Base-by-base conservation (phyloP, 2,888 invertebrate species). In the Limnephilus lunatus region DNA sequence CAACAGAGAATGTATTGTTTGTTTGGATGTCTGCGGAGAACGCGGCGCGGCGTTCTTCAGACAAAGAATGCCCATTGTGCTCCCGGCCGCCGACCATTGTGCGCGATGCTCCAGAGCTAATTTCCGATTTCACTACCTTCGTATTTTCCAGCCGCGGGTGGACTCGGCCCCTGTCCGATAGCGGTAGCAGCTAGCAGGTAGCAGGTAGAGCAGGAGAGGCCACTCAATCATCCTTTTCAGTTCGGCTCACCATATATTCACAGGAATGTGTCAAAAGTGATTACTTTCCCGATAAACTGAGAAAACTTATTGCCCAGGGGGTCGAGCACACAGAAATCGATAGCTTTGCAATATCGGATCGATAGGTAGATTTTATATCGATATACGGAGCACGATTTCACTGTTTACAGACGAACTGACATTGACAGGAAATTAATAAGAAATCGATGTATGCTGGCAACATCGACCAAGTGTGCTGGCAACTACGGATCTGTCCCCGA, bases 31-130 rank as follows among this genome's bases (percentile, higher is more conserved):
- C 90, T 32, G 39, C 32, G 82, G 35, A 14, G 82, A 83, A 32
- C 82, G 12, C 14, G 35, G 83, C 82, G 12, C 14, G 35, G 83
- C 32, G 90, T 81, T 91, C 89, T 83, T 83, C 82, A 81, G 89
- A 91, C 48, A 88, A 88, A 89, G 88, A 89, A 89, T 91, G 4
- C 83, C 88, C 53, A 91, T 91, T 88, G 88, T 91, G 85, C 68
- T 80, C 80, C 30, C 31, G 25, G 82, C 48, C 31, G 82, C 48
- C n/a, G 9, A 32, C 87, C 80, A 86, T 90, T 90, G 82, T 85
- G 68, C 81, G 12, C 19, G 25, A 25, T 82, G 82, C 35, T 82
- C 44, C 5, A 48, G 44, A 53, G 85, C 85, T 90, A 90, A 68
- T 90, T 89, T 90, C 82, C 90, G 85, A 90, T 90, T 90, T 90